Base-by-base conservation (phyloP, 53 echinoderm and acorn worm species). In the Apostichopus leukothele region DNA sequence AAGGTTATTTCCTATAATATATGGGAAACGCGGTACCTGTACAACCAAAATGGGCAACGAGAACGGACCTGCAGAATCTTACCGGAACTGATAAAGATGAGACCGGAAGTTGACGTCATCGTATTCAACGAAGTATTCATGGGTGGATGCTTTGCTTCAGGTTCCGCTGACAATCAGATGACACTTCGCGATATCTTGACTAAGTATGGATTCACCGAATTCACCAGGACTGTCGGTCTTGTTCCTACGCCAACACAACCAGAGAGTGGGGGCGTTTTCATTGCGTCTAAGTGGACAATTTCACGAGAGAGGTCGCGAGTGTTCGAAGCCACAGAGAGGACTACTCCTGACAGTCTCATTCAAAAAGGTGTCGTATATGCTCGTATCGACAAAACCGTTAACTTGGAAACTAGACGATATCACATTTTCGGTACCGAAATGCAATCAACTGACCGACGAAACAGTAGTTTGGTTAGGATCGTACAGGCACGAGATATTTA, bases 311-410 rank as follows among this genome's bases (percentile, higher is more conserved):
- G 89, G 22, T 87, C 87, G 20, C 55, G 4, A 22, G 91, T 96
- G 14, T 96, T 88, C 60, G 86, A 83, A 50, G 90, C 89, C 25
- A 86, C 78, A 19, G 91, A 89, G 5, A 16, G 8, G 14, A 83
- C 85, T n/a, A 93, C 96, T 7, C 68, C 94, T 5, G 96, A 94
- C 53, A 76, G 74, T 22, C 27, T 94, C 7, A 89, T 93, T 12
- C 93, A 90, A 7, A 96, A 96, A 80, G 96, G 96, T 5, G 93
- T 84, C 9, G 90, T 94, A 73, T 96, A 96, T 73, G 96, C 90
- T 16, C 89, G 83, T 66, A 87, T 96, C 53, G 90, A 90, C 21
- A 96, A 96, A 60, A 90, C 91, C 23, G 94, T 94, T 16, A 88
- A 76, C 13, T 86, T 73, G 10, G 86, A 39, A 14, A 92, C 78